Base-by-base conservation (phyloP, 2,113 vertebrate genomes). In the Dicerorhinus sumatrensis region DNA sequence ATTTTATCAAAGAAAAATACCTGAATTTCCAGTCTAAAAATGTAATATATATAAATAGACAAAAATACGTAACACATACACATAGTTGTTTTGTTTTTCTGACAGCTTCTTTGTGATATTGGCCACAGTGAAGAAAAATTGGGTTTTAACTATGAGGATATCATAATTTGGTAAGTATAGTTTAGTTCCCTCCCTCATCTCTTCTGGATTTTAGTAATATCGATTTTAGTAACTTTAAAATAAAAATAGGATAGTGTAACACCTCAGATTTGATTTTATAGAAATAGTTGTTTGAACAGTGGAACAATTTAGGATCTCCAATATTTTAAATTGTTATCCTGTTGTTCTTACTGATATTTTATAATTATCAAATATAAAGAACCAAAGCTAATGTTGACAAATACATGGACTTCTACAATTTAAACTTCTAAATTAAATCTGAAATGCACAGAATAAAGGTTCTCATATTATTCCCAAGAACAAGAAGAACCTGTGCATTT, bases 71-170 rank as follows among this genome's bases (percentile, higher is more conserved):
- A 79, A 62, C 16, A 83, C 3, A 62, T 60, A 13, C 60, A 95
- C 18, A 91, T 62, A 31, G 4, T 13, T 96, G 5, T 87, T 95
- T 98, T 89, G 21, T 97, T 97, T 97, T 94, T 91, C 69, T 99
- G 98, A 36, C 96, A 99, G 99, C 99, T 99, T 98, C 99, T 99
- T 98, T 99, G 99, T 99, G 99, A 99, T 96, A 98, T 99, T 98
- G 99, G 99, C 95, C 99, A 99, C 98, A 99, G 98, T 94, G 99
- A 99, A 98, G 99, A 99, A 98, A 99, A 99, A 97, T 98, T 99
- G 98, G 99, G 99, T 87, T 99, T 99, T 99, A 99, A 99, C 5
- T 99, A 99, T 97, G 99, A 99, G 98, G 99, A 99, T 99, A 99
- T 99, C 98, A 99, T 99, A 97, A 99, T 99, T 98, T 99, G 99